Conservation (phyloP, 2,888 invertebrate genomes). For the Theretra japonica region DNA sequence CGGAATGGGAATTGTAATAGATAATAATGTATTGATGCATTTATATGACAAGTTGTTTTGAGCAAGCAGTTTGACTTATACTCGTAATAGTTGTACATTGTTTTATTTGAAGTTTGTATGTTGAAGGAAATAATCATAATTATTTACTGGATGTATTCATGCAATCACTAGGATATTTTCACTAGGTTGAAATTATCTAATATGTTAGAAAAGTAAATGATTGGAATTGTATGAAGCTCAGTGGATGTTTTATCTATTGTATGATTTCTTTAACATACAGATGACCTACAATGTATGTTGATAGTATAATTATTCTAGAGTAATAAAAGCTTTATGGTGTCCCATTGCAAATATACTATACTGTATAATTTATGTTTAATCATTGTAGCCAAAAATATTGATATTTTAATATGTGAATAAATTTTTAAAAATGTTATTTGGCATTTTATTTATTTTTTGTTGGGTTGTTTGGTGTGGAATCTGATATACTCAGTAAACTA, state of each 20-base stretch:
- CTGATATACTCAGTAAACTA: no score
- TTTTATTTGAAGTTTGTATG: no score
- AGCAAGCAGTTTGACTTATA: neutral
- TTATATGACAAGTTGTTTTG: conserved; percentile 11
- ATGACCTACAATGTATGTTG: neutral
- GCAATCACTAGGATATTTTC: no score
- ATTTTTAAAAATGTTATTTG: neutral
- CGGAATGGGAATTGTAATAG: conserved; percentile 11
- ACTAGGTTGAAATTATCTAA: no score
- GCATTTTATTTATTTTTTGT: no score
- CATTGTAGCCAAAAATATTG: neutral
- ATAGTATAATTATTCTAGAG: neutral
- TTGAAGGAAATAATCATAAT: no score
- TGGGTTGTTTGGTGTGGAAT: no score
- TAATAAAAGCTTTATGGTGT: neutral
- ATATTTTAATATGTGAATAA: neutral
- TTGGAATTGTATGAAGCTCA: no score
- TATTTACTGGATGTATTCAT: no score
- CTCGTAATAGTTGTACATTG: neutral
- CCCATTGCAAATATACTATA: no score
- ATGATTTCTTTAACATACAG: neutral
- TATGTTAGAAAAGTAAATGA: no score
- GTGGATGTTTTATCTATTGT: neutral
- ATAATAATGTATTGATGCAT: neutral
- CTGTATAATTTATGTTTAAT: no score